A percentile compares a stretch with the other conserved stretches of the same genome.
phyloP scores from a whole-genome alignment of 2,113 vertebrate genomes.

The Colistium nudipinnis region DNA sequence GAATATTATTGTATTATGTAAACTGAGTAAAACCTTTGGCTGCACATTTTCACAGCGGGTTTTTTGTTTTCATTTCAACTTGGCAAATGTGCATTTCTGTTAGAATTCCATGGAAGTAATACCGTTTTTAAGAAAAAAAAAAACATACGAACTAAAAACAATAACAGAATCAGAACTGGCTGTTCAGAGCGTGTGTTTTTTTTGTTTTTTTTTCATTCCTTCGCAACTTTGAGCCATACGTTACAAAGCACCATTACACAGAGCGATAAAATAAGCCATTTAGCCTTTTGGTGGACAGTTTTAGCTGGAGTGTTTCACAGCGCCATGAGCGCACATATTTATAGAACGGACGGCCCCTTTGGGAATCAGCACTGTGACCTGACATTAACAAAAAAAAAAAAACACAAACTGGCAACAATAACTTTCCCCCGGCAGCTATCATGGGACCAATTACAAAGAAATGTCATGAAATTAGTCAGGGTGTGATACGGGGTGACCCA shows the following conservation, averaged over 20 bases:
- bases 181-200: slow-evolving; percentile 1
- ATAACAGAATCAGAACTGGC: not conserved
- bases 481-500: slow-evolving; percentile 11
- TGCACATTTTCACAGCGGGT: not conserved
- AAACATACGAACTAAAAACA: not conserved
- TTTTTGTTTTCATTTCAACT: not conserved
- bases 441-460: slow-evolving; percentile 42
- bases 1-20: too few relatives aligned
- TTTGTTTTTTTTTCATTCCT: not conserved
- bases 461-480: slow-evolving; percentile 31
- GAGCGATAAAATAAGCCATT: slow-evolving; percentile 47
- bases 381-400: slow-evolving; percentile 57
- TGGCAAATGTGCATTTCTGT: not conserved
- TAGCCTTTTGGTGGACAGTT: slow-evolving; percentile 52
- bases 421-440: slow-evolving; percentile 35
- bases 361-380: slow-evolving; percentile 57
- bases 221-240: slow-evolving; percentile 2
- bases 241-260: slow-evolving; percentile 33
- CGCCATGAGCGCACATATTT: slow-evolving; percentile 50
- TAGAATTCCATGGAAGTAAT: not conserved
- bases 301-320: slow-evolving; percentile 40
- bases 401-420: slow-evolving; percentile 43
- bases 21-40: not conserved
- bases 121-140: not conserved
- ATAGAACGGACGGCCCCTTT: slow-evolving; percentile 32